Conservation (phyloP, 1,140 invertebrate genomes). For the Neotoxoptera formosana region DNA sequence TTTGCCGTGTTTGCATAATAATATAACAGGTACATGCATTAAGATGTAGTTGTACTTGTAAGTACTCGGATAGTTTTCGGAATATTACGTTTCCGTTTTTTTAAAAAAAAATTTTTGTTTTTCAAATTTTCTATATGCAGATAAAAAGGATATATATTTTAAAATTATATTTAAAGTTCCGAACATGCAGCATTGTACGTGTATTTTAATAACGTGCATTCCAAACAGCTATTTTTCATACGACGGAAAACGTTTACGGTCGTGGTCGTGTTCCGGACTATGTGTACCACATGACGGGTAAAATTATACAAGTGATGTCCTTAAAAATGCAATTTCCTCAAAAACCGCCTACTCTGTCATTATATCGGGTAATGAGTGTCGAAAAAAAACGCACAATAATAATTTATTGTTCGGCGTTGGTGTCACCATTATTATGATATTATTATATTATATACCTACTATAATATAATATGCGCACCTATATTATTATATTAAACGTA, state of each 20-base stretch:
- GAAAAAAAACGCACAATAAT: conserved; percentile 23
- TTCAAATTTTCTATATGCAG: neutral
- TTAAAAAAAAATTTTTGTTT: neutral
- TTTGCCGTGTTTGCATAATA: neutral
- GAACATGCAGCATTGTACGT: neutral
- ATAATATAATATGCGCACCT: neutral
- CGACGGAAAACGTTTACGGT: neutral
- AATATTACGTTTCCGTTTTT: neutral
- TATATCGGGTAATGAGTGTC: conserved; percentile 55
- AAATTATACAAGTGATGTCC: conserved; percentile 35
- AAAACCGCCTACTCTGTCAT: conserved; percentile 52
- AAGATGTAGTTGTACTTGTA: neutral
- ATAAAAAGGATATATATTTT: neutral
- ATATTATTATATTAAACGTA: neutral
- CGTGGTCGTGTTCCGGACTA: conserved; percentile 2
- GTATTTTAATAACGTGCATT: neutral
- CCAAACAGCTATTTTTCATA: neutral
- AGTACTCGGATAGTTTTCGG: neutral
- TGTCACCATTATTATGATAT: conserved; percentile 15
- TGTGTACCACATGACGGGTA: conserved; percentile 16
- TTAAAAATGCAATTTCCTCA: conserved; percentile 52
- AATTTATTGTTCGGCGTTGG: conserved; percentile 51
- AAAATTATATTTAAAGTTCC: neutral
- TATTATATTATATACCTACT: neutral
- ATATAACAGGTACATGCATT: neutral